A percentile compares a stretch with the other conserved stretches of the same genome.
phyloP scores from a whole-genome alignment of 2,888 invertebrate genomes.

The Hemicrepidius hirtus region DNA sequence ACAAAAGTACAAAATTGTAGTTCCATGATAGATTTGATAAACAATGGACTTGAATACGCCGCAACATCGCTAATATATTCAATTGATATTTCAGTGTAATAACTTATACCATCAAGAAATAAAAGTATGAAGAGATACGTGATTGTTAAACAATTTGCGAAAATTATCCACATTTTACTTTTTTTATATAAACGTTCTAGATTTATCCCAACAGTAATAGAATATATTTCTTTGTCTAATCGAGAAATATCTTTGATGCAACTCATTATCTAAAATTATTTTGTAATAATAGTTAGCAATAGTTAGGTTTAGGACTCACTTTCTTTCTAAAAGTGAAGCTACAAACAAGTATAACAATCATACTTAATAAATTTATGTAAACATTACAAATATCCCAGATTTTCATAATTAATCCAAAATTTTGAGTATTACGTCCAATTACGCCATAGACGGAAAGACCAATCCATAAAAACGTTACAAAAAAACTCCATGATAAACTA shows the following conservation, averaged over 20 bases:
- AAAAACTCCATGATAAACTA: constrained; percentile 6
- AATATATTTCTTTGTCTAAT: background rate
- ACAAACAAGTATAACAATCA: constrained; percentile 13
- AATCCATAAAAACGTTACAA: background rate
- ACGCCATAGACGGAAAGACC: background rate
- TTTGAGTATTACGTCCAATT: background rate
- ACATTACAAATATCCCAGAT: constrained; percentile 11
- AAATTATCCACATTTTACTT: background rate
- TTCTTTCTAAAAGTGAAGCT: constrained; percentile 9
- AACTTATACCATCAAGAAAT: background rate
- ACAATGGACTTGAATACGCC: background rate
- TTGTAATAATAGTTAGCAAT: too few relatives aligned
- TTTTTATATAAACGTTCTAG: background rate
- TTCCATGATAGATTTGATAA: constrained; percentile 5
- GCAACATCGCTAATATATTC: constrained; percentile 11
- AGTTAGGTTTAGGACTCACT: too few relatives aligned
- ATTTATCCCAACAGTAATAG: background rate
- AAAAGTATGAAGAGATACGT: background rate
- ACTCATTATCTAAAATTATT: constrained; percentile 4
- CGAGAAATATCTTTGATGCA: background rate
- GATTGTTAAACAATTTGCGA: background rate
- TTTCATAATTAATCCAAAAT: constrained; percentile 26
- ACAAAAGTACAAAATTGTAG: constrained; percentile 27
- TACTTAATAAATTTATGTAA: constrained; percentile 9
- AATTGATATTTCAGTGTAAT: background rate